Base-by-base conservation (phyloP, 2,113 vertebrate species). In the Misgurnus mizolepis region DNA sequence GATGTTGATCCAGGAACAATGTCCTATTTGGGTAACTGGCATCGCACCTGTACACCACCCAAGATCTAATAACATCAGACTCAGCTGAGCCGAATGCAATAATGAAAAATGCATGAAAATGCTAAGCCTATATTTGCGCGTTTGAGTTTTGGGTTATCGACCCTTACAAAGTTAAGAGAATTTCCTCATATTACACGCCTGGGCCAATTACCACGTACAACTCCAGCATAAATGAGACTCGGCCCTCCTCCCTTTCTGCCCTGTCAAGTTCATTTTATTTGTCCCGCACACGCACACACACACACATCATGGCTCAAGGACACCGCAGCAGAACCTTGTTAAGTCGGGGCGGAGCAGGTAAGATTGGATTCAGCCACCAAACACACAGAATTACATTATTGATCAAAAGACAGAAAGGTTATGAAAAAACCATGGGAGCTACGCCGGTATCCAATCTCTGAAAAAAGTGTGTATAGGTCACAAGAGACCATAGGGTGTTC, bases 371-470 rank as follows among this genome's bases (percentile, higher is more conserved):
- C 76, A 81, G 70, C 70, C 49, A 66, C 61, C 67, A 68, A 60
- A 79, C 80, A 47, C 34, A 40, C n/a, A 65, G 67, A 82, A 71
- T 76, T 78, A 47, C 77, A 66, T 79, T 76, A 82, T 82, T 85
- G 83, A 82, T 80, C 80, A 76, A 8, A 76, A 40, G 60, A 71
- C 67, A 75, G 39, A 75, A 41, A 43, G 43, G 70, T 82, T 66
- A 82, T 76, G 71, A 79, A 73, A 50, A 47, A 83, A 60, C 67
- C 72, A 84, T n/a, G 82, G 49, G 47, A 27, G 47, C 67, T 47
- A 56, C 41, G 15, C 55, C 70, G 50, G 62, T 40, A 64, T 76
- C 82, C 74, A 76, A 80, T 77, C 79, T 67, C 17, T 27, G 58
- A 70, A 67, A 39, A 17, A 17, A 39, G 56, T 66, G n/a, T 50